Evolutionary conservation across 2,113 vertebrate species (phyloP).

Genomic region (Erythrocercus mccallii): DNA sequence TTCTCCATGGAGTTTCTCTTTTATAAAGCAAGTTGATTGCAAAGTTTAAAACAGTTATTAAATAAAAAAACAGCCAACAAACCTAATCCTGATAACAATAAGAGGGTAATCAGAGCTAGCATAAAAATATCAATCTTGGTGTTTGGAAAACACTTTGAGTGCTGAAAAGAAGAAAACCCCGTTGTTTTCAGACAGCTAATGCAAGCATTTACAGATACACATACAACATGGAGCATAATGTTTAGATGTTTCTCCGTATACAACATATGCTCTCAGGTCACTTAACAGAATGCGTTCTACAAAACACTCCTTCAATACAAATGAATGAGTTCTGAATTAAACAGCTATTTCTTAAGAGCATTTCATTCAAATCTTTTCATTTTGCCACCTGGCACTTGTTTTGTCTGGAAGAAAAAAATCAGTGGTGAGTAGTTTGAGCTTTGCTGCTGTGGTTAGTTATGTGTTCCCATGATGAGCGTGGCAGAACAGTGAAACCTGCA

Average conservation of each 20-base stretch:
- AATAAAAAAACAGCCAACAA: background rate
- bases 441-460: background rate
- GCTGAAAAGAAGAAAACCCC: slow-evolving; percentile 50
- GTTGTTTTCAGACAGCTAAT: slow-evolving; percentile 80
- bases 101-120: slow-evolving; percentile 54
- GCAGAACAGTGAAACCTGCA: background rate
- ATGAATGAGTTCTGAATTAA: slow-evolving; percentile 79
- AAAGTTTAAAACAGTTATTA: slow-evolving; percentile 26
- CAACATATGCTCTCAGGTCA: slow-evolving; percentile 82
- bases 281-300: slow-evolving; percentile 79
- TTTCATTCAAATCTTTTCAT: slow-evolving; percentile 66
- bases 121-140: slow-evolving; percentile 65
- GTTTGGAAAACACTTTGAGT: slow-evolving; percentile 73
- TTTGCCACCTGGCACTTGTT: slow-evolving; percentile 71
- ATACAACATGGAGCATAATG: slow-evolving; percentile 79
- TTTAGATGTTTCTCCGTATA: slow-evolving; percentile 80
- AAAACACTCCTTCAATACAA: slow-evolving; percentile 78
- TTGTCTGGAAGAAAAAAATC: slow-evolving; percentile 18
- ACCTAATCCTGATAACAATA: slow-evolving; percentile 2
- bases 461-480: background rate
- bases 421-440: background rate
- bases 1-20: slow-evolving; percentile 30
- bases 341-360: slow-evolving; percentile 73
- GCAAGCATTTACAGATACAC: slow-evolving; percentile 77
- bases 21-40: background rate